Percentiles rank a stretch among this genome's conserved stretches.
These are phyloP conservation scores for Rhingia campestris DNA, from an alignment of 2,888 invertebrate species.

Conservation along the genomic window DNA sequence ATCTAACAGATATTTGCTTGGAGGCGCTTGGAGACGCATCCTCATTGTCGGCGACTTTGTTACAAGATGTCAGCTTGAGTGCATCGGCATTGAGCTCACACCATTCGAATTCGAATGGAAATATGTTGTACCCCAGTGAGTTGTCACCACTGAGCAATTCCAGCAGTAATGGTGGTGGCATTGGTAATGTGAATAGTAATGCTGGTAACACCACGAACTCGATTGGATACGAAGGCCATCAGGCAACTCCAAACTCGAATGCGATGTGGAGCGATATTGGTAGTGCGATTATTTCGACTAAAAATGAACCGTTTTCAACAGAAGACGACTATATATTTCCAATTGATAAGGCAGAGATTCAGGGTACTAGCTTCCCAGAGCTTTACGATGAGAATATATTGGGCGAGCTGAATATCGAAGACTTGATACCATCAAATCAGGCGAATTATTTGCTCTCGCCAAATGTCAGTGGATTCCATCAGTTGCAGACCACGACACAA, in stretches of 20 bases:
- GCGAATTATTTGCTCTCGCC: slow-evolving; percentile 84
- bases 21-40: slow-evolving; percentile 80
- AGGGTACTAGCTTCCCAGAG: slow-evolving; percentile 92
- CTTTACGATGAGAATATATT: slow-evolving; percentile 91
- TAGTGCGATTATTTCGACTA: slow-evolving; percentile 82
- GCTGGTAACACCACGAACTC: slow-evolving; percentile 68
- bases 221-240: slow-evolving; percentile 78
- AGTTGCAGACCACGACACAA: slow-evolving; percentile 78
- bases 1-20: slow-evolving; percentile 81
- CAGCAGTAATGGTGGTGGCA: slow-evolving; percentile 53
- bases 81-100: slow-evolving; percentile 75
- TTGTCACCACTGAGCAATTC: slow-evolving; percentile 77
- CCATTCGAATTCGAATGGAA: slow-evolving; percentile 57
- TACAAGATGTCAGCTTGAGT: slow-evolving; percentile 81
- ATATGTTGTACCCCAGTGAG: slow-evolving; percentile 63
- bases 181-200: slow-evolving; percentile 73
- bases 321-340: slow-evolving; percentile 95
- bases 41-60: slow-evolving; percentile 81
- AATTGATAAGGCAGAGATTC: slow-evolving; percentile 93
- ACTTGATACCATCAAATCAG: slow-evolving; percentile 83
- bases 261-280: slow-evolving; percentile 83
- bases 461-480: slow-evolving; percentile 77
- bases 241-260: slow-evolving; percentile 79
- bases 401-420: slow-evolving; percentile 94
- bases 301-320: slow-evolving; percentile 88